Conservation (phyloP, 1,140 invertebrate species). For the Brachionus paranguensis region DNA sequence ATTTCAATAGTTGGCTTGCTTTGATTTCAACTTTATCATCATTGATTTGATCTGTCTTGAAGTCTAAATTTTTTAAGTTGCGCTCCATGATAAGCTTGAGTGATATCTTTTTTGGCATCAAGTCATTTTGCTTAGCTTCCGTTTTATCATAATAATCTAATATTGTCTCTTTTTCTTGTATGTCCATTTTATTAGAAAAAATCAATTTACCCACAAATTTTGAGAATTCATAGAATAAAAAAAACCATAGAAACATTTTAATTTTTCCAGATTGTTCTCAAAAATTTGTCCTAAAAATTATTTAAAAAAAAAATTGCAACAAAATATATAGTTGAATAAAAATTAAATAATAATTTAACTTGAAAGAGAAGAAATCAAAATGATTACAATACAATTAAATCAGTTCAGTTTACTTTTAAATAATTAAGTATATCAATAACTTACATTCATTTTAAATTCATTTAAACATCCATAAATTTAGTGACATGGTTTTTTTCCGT, state of each 20-base stretch:
- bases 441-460: too few relatives aligned
- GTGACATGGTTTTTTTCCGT: too few relatives aligned
- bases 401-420: too few relatives aligned
- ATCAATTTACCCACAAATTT: too few relatives aligned
- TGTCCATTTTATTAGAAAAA: not conserved
- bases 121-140: not conserved
- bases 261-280: too few relatives aligned
- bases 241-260: not conserved
- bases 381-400: too few relatives aligned
- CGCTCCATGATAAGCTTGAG: conserved; percentile 21
- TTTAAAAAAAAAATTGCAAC: too few relatives aligned
- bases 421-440: too few relatives aligned
- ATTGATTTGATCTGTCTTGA: not conserved
- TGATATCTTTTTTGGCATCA: not conserved
- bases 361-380: too few relatives aligned
- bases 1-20: not conserved
- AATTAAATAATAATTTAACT: too few relatives aligned
- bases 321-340: too few relatives aligned
- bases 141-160: not conserved
- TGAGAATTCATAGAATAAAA: not conserved
- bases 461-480: too few relatives aligned
- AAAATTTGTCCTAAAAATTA: not conserved
- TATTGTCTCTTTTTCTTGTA: not conserved
- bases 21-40: not conserved
- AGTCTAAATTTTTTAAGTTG: not conserved